Base-by-base conservation (phyloP, 2,797 vertebrate species). In the Chloroceryle amazona region DNA sequence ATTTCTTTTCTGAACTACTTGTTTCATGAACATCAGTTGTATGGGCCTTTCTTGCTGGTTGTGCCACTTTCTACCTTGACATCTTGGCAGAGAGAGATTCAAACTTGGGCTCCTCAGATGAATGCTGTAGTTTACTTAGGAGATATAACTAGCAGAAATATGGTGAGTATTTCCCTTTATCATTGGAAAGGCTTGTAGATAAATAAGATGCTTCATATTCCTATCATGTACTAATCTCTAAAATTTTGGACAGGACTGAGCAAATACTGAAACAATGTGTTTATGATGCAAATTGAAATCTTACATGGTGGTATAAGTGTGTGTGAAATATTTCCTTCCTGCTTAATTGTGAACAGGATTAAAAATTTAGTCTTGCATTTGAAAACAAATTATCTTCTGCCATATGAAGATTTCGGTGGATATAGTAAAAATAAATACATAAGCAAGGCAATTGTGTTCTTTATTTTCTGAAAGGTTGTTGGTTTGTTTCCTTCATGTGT, bases 101-200 rank as follows among this genome's bases (percentile, higher is more conserved):
- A 99, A 44, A 99, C 99, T 4, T 99, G 99, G 99, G 99, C 99
- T 68, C 99, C 99, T 68, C 98, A 98, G 74, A 99, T 99, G 99
- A 99, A 99, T 88, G 98, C 99, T 58, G 99, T 99, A 4, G 99
- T 99, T 85, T 99, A 99, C 95, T 98, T 99, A 85, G 99, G 99
- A 55, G 99, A 99, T 91, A 99, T 99, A 97, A 99, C 98, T 97
- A 99, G 99, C 97, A 99, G 99, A 98, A 99, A 99, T 96, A 99
- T 99, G 99, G 99, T 99, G 98, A 94, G 98, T 97, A 70, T 41
- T 63, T 91, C 26, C 73, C 4, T 62, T 46, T 70, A 8, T 49
- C 72, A 35, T 20, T 90, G 44, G 55, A 47, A 57, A 62, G 21
- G 12, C 9, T 81, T 67, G 41, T 37, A 47, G 21, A 10, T 85